Conservation (phyloP, 2,113 vertebrate genomes). For the Sinosuthora webbiana region DNA sequence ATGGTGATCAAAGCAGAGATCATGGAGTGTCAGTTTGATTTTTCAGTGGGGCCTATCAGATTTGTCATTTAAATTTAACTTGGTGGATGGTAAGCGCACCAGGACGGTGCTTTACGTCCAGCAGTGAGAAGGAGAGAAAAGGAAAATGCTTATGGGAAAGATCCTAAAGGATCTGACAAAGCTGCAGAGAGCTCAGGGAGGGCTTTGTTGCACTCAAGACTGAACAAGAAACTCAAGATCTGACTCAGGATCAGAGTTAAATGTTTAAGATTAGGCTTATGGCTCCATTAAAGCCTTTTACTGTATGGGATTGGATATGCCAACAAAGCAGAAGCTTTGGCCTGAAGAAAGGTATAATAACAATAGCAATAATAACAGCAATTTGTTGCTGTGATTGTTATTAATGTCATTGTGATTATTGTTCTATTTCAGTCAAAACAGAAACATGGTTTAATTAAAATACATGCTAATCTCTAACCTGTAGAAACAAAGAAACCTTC, state of each 20-base stretch:
- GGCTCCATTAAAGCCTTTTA: neutral
- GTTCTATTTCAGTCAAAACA: neutral
- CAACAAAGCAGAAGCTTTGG: neutral
- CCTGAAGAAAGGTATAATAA: neutral
- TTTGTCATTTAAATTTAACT: neutral
- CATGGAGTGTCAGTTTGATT: neutral
- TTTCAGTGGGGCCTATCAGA: neutral
- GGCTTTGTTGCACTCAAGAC: neutral
- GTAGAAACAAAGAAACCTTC: neutral
- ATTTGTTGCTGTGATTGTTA: neutral
- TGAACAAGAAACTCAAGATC: neutral
- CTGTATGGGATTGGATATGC: neutral
- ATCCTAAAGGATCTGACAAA: neutral
- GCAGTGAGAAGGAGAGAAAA: neutral
- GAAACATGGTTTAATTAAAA: neutral
- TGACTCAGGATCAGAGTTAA: neutral
- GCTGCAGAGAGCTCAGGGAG: neutral
- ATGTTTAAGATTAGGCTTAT: neutral
- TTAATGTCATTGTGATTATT: neutral
- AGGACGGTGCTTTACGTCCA: fast-evolving
- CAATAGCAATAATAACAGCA: neutral
- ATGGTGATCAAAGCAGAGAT: slow-evolving; percentile 4
- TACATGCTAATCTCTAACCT: neutral
- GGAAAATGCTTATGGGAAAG: neutral
- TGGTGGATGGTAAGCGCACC: neutral